phyloP scores from a whole-genome alignment of 2,888 invertebrate species.

The Tachina grossa region DNA sequence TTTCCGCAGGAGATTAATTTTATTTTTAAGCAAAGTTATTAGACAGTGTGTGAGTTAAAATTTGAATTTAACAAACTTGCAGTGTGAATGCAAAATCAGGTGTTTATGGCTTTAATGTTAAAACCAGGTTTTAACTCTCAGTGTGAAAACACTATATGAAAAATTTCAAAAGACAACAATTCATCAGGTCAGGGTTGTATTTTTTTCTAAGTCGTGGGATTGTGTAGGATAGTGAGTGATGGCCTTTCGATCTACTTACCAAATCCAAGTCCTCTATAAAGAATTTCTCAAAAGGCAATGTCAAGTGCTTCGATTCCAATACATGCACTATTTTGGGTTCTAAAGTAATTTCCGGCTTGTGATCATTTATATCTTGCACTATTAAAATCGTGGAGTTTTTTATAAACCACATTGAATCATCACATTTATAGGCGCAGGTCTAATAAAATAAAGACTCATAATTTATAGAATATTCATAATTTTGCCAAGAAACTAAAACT shows the following conservation, averaged over 20 bases:
- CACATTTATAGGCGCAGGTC: conserved; percentile 83
- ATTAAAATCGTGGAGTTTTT: conserved; percentile 83
- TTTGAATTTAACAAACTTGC: no score
- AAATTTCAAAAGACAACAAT: no score
- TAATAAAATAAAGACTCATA: conserved; percentile 42
- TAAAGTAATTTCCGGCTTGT: conserved; percentile 84
- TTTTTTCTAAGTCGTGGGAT: no score
- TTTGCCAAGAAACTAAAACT: conserved; percentile 23
- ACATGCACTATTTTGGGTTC: conserved; percentile 82
- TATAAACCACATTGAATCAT: conserved; percentile 78
- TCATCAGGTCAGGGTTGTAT: no score
- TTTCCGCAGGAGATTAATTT: no score
- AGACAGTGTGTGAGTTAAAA: no score
- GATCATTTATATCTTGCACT: conserved; percentile 86
- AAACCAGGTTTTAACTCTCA: no score
- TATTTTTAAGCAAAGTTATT: no score
- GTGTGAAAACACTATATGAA: no score
- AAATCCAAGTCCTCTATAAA: conserved; percentile 84
- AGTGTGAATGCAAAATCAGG: no score
- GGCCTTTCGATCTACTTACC: conserved; percentile 78
- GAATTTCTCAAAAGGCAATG: conserved; percentile 83
- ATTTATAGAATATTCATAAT: not conserved
- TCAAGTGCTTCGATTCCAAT: conserved; percentile 84
- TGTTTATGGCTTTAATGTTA: no score
- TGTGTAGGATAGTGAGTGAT: no score